phyloP scores from a whole-genome alignment of 2,113 vertebrate genomes.

The Bos indicus region DNA sequence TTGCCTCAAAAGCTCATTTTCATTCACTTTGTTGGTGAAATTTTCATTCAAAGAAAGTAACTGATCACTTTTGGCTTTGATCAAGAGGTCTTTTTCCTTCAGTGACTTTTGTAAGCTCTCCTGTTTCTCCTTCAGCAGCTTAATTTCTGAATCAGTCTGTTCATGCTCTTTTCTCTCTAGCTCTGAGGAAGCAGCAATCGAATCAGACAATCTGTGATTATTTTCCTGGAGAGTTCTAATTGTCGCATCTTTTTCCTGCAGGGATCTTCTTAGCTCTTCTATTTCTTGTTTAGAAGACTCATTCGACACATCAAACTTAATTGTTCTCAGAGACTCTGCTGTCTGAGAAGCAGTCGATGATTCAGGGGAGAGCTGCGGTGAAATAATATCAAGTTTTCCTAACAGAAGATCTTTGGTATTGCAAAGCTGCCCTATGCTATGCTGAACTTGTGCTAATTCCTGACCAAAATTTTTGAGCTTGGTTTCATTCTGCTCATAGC shows the following conservation, averaged over 20 bases:
- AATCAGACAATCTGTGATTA: slow-evolving; percentile 90
- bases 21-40: slow-evolving; percentile 91
- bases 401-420: slow-evolving; percentile 91
- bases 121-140: slow-evolving; percentile 84
- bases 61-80: slow-evolving; percentile 96
- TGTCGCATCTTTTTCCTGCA: slow-evolving; percentile 86
- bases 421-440: slow-evolving; percentile 92
- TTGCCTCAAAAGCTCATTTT: slow-evolving; percentile 96
- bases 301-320: background rate
- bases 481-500: slow-evolving; percentile 93
- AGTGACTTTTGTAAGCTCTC: slow-evolving; percentile 90
- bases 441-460: slow-evolving; percentile 93
- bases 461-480: slow-evolving; percentile 88
- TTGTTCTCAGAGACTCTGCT: background rate
- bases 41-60: slow-evolving; percentile 87
- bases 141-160: slow-evolving; percentile 81
- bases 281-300: slow-evolving; percentile 80
- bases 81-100: slow-evolving; percentile 94
- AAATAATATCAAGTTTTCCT: slow-evolving; percentile 88
- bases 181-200: slow-evolving; percentile 84
- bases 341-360: slow-evolving; percentile 13
- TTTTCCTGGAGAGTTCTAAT: slow-evolving; percentile 95
- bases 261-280: slow-evolving; percentile 75
- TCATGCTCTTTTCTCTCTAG: slow-evolving; percentile 83
- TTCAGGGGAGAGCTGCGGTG: slow-evolving; percentile 65